Evolutionary conservation across 2,888 invertebrate species (phyloP), one percentile per base, ranked within the genome.

Genomic region (Orchesella flavescens): DNA sequence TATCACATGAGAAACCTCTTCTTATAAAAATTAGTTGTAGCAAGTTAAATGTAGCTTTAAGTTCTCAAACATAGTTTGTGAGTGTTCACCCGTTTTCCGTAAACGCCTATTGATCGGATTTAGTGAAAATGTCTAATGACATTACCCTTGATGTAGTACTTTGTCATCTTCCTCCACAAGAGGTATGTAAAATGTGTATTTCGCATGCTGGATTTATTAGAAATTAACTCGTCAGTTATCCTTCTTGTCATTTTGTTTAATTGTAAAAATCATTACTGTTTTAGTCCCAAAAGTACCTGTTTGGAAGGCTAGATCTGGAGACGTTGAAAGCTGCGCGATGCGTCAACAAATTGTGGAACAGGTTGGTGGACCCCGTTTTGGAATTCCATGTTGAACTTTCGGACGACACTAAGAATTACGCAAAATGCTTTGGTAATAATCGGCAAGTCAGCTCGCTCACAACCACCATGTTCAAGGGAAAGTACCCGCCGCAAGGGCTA

Each of bases 291-390:
- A 43, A 46, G 0, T 59, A 46, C 12, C 10, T 81, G 7, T 55
- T 81, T 23, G 61, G 17, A 19, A 57, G 61, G 1, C 74, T 81
- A 0, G 80, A 80, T 44, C 17, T 65, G 10, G 5, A 59, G 5
- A 65, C 80, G 5, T n/a, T 66, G 24, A n/a, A 15, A 24, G 59
- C 59, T 7, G 55, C 74, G 5, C 43, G 81, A 13, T 55, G 44
- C 24, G 81, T 81, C 9, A 68, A 23, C 24, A 57, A 68, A 12
- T 23, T 66, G 7, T 81, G 75, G 81, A 43, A 74, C 17, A 13
- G 21, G 3, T 19, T 75, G 24, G 66, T 81, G 23, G 81, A 81
- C 61, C 59, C 81, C 59, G 1, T 57, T 43, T 17, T 81, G 23
- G 53, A 68, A 12, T 81, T 74, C 59, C 57, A 57, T 21, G 23